Base-by-base conservation (phyloP, 2,888 invertebrate genomes). In the Parnassius orleans region DNA sequence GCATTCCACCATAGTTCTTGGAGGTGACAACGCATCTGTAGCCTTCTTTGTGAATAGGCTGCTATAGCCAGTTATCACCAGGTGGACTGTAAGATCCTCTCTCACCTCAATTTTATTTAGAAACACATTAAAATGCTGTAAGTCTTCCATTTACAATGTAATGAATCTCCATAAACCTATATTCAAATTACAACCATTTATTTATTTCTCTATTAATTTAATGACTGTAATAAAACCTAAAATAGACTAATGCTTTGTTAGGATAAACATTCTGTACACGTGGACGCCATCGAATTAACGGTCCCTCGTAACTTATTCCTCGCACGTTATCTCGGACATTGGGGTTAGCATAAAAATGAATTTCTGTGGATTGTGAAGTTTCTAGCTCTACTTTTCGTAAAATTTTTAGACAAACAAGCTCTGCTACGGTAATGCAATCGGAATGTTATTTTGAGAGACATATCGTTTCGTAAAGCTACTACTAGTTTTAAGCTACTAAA, bases 281-380 rank as follows among this genome's bases (percentile, higher is more conserved):
- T 65, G 68, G 66, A 52, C 54, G 62, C 41, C 64, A 65, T 74
- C 63, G 71, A 67, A 68, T 66, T 64, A 63, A 57, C 60, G 66
- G 62, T 61, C 60, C 61, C 63, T 70, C 71, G 68, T 76, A 62
- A 72, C 74, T 76, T 72, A 78, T 77, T 75, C 77, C 46, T 54
- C 47, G 41, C 74, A 68, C 72, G 71, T 58, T 63, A 59, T 68
- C 65, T 70, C 61, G 69, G 69, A 41, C 61, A 70, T 56, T 72
- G 65, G 73, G 69, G 68, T 66, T 70, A 61, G 61, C 19, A 64
- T 50, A 1, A 3, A 42, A 51, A 9, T 9, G 11, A 19, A 43
- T 41, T 47, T 24, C 46, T 33, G 7, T 9, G 52, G 53, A 58
- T 52, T 51, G 3, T 2, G 3, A 3, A 50, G 9, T 15, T 10